A percentile compares a stretch with the other conserved stretches of the same genome.
Conservation (phyloP, 2,888 invertebrate species). For the Tupiocoris notatus region DNA sequence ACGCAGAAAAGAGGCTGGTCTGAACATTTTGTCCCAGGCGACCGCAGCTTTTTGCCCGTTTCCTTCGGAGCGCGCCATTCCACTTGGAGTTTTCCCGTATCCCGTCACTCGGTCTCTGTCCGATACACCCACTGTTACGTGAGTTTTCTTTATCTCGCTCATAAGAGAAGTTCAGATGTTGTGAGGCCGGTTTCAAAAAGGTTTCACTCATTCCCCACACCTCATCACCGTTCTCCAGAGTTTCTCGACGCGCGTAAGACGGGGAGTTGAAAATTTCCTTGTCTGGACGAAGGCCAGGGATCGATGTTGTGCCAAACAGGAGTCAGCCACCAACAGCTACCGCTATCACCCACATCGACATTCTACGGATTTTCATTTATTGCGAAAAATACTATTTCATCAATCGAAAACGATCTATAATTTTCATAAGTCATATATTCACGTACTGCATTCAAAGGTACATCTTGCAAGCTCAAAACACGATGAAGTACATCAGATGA, state of each 20-base stretch:
- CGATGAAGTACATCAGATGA: too few species aligned
- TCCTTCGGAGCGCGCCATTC: neutral
- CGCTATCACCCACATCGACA: too few species aligned
- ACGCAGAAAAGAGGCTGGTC: neutral
- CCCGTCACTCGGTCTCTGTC: neutral
- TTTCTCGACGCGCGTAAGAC: neutral
- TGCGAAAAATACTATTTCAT: too few species aligned
- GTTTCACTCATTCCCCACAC: neutral
- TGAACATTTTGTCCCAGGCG: neutral
- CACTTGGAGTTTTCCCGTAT: neutral
- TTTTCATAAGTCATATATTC: too few species aligned
- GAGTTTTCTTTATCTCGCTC: neutral
- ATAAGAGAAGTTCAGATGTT: too few species aligned
- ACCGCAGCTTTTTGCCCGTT: neutral
- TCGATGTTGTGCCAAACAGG: neutral
- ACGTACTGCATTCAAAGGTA: too few species aligned
- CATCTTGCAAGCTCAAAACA: too few species aligned
- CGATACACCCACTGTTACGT: neutral
- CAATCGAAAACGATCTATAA: too few species aligned
- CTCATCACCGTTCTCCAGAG: neutral
- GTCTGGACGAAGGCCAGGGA: neutral
- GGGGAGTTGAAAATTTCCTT: neutral
- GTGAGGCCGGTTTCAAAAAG: too few species aligned
- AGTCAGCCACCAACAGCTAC: too few species aligned
- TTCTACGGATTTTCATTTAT: neutral